Percentiles rank a stretch among this genome's conserved stretches.
Conservation (phyloP, 2,113 vertebrate species). For the Rhadina sibilatrix region DNA sequence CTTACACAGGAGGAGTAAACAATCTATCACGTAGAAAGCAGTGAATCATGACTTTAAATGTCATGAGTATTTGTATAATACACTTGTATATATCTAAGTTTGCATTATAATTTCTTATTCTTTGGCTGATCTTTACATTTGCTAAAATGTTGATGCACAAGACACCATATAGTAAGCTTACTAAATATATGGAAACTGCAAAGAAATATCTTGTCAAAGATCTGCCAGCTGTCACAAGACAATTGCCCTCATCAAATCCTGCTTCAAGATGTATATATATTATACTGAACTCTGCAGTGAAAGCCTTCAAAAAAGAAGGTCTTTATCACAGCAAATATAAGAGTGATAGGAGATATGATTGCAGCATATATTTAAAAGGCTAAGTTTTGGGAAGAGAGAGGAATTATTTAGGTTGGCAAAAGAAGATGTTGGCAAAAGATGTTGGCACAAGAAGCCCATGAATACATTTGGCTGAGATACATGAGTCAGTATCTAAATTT, state of each 20-base stretch:
- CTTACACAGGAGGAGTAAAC: neutral
- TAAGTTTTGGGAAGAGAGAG: neutral
- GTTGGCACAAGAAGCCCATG: neutral
- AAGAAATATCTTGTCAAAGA: neutral
- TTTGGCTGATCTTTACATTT: neutral
- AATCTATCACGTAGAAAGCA: fast-evolving
- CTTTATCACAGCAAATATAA: neutral
- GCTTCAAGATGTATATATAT: neutral
- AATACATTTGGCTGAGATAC: neutral
- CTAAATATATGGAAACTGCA: neutral
- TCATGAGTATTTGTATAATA: neutral
- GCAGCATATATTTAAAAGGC: neutral
- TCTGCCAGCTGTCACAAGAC: neutral
- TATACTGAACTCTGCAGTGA: neutral
- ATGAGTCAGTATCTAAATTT: neutral
- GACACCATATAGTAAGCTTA: neutral
- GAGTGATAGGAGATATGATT: neutral
- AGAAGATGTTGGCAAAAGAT: neutral
- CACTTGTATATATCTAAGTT: neutral
- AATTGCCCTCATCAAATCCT: neutral
- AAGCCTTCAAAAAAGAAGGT: neutral
- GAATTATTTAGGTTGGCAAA: conserved; percentile 23
- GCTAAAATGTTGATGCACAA: neutral
- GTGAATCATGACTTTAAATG: neutral
- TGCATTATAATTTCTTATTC: neutral